Evolutionary conservation across 2,113 vertebrate species (phyloP), one percentile per base, ranked within the genome.

Genomic region (Isurus oxyrinchus): DNA sequence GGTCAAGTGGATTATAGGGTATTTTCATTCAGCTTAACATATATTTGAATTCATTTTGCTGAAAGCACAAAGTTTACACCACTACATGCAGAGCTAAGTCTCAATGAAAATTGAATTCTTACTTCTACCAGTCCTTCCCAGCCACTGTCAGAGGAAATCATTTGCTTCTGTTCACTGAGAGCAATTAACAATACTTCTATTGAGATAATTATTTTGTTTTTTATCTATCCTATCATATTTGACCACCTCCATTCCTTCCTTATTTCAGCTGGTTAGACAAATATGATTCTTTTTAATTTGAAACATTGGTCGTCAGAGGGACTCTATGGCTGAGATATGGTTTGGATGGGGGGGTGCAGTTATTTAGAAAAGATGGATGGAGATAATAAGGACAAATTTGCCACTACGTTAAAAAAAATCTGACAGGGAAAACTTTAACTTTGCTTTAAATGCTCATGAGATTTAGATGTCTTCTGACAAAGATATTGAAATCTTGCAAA

Each of bases 401-500:
- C 76, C 2, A 40, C 76, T 19, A 4, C 0, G 35, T 7, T 40
- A 81, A 81, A 40, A 81, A 40, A 40, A 81, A 81, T 81, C 79
- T 81, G 79, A 40, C 5, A 44, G n/a, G 49, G 86, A 27, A 53
- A 88, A 88, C 21, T 53, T 10, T 25, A 88, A 0, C 25, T 88
- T 87, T 87, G 86, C 44, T 53, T 88, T 88, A 88, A 88, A 88
- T 27, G 23, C 49, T 88, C 49, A 88, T 8, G 49, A 55, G 86
- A 55, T 8, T 88, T 88, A 23, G 79, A 53, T 88, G 27, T 55
- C 86, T 55, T 49, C 21, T 88, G 21, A 49, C 49, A 88, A 6
- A 55, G 23, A 49, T 81, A 81, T 40, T 44, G 79, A 81, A 81
- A 81, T 88, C n/a, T 88, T 88, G 86, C 86, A 88, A 88, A 88